Conservation (phyloP, 2,888 invertebrate genomes). For the Osedax fenrisi region DNA sequence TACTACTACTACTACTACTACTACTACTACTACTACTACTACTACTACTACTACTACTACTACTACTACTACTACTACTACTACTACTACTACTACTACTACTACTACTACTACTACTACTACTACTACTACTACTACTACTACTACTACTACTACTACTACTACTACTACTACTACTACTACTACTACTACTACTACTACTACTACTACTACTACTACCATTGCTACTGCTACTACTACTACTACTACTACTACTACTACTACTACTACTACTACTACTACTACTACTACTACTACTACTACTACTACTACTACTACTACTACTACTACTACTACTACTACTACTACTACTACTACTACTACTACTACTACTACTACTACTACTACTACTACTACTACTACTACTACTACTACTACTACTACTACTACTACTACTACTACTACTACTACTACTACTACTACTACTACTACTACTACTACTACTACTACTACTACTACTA, state of each 20-base stretch:
- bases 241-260: slow-evolving; percentile 20
- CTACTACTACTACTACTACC: slow-evolving; percentile 12
- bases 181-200: slow-evolving; percentile 17
- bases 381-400: neutral
- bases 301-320: slow-evolving; percentile 22
- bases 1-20: slow-evolving; percentile 17
- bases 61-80: slow-evolving; percentile 17
- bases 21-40: slow-evolving; percentile 15
- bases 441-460: too few species aligned
- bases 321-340: neutral
- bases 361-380: neutral
- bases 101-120: slow-evolving; percentile 15
- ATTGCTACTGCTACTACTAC: slow-evolving; percentile 11
- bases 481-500: too few species aligned
- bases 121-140: neutral
- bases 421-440: too few species aligned
- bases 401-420: too few species aligned
- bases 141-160: neutral
- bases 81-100: slow-evolving; percentile 15
- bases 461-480: too few species aligned
- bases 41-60: slow-evolving; percentile 15
- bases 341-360: neutral
- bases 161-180: slow-evolving; percentile 5
- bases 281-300: slow-evolving; percentile 20
- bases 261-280: slow-evolving; percentile 23